phyloP scores from a whole-genome alignment of 2,888 invertebrate genomes.

The Dorcus hopei region DNA sequence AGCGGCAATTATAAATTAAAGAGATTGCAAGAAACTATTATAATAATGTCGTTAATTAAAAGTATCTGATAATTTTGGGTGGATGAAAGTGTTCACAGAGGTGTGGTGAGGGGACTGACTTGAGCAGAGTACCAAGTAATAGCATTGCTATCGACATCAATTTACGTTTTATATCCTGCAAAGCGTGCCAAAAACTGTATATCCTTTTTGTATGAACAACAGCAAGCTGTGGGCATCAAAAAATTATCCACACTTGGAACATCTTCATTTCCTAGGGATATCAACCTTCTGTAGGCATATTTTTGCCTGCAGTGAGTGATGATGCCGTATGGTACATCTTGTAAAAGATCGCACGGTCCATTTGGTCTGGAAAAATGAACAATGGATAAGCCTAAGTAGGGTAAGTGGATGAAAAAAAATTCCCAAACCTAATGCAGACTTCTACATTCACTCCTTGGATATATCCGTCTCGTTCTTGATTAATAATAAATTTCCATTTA shows the following conservation, averaged over 20 bases:
- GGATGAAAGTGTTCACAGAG: too few relatives aligned
- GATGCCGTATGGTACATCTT: conserved; percentile 50
- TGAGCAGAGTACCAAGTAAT: too few relatives aligned
- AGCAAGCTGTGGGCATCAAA: conserved; percentile 66
- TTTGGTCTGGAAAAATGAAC: conserved; percentile 46
- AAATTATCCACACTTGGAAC: conserved; percentile 53
- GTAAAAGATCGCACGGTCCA: conserved; percentile 50
- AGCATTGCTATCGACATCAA: conserved; percentile 24
- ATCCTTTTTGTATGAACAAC: conserved; percentile 30
- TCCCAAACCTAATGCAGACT: conserved; percentile 40
- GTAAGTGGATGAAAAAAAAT: too few relatives aligned
- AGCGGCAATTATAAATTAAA: too few relatives aligned
- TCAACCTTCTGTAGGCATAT: conserved; percentile 54
- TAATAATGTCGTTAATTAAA: too few relatives aligned
- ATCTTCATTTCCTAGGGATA: conserved; percentile 53
- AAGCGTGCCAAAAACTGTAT: conserved; percentile 50
- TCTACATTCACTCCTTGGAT: conserved; percentile 73
- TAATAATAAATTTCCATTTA: conserved; percentile 67
- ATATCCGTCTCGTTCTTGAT: conserved; percentile 53
- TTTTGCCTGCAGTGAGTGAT: conserved; percentile 57
- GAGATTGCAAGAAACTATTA: too few relatives aligned
- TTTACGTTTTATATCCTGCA: conserved; percentile 49
- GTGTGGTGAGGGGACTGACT: too few relatives aligned
- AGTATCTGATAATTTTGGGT: too few relatives aligned
- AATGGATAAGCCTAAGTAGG: background rate